These are phyloP conservation scores for Aphaenogaster rudis DNA, from an alignment of 1,140 invertebrate species.

Conservation along the genomic window DNA sequence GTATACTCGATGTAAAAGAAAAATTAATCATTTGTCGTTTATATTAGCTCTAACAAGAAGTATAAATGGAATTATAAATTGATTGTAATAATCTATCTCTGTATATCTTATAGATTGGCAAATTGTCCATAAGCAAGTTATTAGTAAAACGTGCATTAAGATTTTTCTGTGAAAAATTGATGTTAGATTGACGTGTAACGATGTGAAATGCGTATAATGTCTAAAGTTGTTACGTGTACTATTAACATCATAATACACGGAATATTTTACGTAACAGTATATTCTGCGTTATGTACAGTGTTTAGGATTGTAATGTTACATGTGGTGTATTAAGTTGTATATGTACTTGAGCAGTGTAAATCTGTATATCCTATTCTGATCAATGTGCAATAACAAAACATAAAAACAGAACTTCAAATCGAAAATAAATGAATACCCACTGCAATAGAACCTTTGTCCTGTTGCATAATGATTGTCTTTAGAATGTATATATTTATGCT, in stretches of 20 bases:
- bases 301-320: constrained; percentile 28
- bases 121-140: not conserved
- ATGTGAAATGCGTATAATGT: constrained; percentile 31
- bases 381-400: not conserved
- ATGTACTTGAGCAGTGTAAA: not conserved
- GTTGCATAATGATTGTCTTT: not conserved
- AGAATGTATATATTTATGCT: constrained; percentile 19
- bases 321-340: constrained; percentile 33
- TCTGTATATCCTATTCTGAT: not conserved
- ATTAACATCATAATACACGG: not conserved
- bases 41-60: constrained; percentile 8
- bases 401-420: not conserved
- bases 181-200: not conserved
- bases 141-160: constrained; percentile 4
- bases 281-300: not conserved
- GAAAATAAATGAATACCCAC: not conserved
- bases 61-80: constrained; percentile 5
- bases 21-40: not conserved
- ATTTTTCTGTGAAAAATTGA: constrained; percentile 32
- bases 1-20: not conserved
- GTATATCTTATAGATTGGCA: constrained; percentile 4
- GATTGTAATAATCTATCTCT: constrained; percentile 18
- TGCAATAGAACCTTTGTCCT: not conserved
- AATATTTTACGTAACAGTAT: constrained; percentile 11
- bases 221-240: constrained; percentile 37